Percentiles rank a stretch among this genome's conserved stretches.
These are phyloP conservation scores for Syngnathus floridae DNA, from an alignment of 2,113 vertebrate species.

Conservation along the genomic window DNA sequence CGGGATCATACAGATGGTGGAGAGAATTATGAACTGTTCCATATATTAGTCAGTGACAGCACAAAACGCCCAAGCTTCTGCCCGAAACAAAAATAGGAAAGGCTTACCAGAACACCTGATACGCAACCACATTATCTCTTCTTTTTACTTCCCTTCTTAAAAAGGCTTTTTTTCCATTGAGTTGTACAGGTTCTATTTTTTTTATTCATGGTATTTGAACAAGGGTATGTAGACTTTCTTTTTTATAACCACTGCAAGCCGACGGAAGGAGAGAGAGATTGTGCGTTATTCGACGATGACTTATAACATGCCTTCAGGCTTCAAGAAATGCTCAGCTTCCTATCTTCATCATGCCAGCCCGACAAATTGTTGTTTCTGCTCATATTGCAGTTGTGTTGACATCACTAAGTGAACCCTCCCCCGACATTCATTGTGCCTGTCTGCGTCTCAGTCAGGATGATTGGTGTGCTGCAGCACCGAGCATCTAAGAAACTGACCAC, in stretches of 20 bases:
- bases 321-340: not conserved
- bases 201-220: not conserved
- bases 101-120: not conserved
- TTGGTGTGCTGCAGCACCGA: slow-evolving; percentile 53
- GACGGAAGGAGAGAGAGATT: not conserved
- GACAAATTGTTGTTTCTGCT: not conserved
- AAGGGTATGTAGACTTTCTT: not conserved
- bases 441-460: slow-evolving; percentile 40
- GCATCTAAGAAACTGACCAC: slow-evolving; percentile 10
- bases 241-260: not conserved
- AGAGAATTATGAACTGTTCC: too few species aligned
- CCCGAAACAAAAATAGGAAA: not conserved
- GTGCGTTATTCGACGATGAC: slow-evolving; percentile 11
- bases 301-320: slow-evolving; percentile 2
- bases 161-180: not conserved
- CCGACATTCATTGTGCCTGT: slow-evolving; percentile 13
- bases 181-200: not conserved
- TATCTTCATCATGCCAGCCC: not conserved
- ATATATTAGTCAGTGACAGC: not conserved
- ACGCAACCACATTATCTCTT: not conserved
- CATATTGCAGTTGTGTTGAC: slow-evolving; percentile 17
- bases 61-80: not conserved
- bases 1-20: too few species aligned
- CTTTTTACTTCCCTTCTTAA: not conserved
- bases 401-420: slow-evolving; percentile 34